A percentile compares a stretch with the other conserved stretches of the same genome.
Conservation (phyloP, 64 coral and sea anemone genomes). For the Stylophora pistillata region DNA sequence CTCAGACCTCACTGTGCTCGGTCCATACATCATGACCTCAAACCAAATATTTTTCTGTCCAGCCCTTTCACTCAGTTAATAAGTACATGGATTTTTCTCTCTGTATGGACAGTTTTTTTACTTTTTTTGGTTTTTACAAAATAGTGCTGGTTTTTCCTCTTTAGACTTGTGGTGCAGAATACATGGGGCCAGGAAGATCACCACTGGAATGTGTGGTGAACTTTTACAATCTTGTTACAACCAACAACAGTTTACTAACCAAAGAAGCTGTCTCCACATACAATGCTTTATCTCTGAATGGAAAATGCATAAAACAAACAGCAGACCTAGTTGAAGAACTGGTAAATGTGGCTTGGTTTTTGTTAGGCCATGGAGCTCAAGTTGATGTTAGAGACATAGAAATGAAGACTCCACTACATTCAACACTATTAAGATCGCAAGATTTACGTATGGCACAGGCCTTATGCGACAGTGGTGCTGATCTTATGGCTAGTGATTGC, state of each 20-base stretch:
- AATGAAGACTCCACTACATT: constrained; percentile 81
- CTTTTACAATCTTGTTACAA: constrained; percentile 79
- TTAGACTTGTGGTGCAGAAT: constrained; percentile 80
- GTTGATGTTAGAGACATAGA: constrained; percentile 81
- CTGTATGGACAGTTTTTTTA: too few relatives aligned
- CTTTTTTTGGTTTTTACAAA: too few relatives aligned
- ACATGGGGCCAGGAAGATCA: constrained; percentile 75
- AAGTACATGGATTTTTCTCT: too few relatives aligned
- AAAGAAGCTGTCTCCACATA: constrained; percentile 25
- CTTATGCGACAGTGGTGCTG: constrained; percentile 83
- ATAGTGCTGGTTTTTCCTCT: neutral
- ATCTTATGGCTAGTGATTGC: constrained; percentile 77
- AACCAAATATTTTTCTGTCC: too few relatives aligned
- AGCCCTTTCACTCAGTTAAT: too few relatives aligned
- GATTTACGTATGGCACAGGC: constrained; percentile 78
- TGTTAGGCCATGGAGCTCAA: constrained; percentile 79
- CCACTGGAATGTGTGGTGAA: constrained; percentile 81
- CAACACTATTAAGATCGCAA: constrained; percentile 67
- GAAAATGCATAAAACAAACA: constrained; percentile 25
- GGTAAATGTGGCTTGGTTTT: constrained; percentile 65
- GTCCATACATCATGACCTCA: neutral
- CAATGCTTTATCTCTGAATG: constrained; percentile 46
- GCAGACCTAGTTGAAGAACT: constrained; percentile 76
- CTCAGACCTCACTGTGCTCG: neutral
- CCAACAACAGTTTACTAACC: constrained; percentile 19